Evolutionary conservation across 1,140 invertebrate species (phyloP), one percentile per base, ranked within the genome.

Genomic region (Calephelis virginiensis): DNA sequence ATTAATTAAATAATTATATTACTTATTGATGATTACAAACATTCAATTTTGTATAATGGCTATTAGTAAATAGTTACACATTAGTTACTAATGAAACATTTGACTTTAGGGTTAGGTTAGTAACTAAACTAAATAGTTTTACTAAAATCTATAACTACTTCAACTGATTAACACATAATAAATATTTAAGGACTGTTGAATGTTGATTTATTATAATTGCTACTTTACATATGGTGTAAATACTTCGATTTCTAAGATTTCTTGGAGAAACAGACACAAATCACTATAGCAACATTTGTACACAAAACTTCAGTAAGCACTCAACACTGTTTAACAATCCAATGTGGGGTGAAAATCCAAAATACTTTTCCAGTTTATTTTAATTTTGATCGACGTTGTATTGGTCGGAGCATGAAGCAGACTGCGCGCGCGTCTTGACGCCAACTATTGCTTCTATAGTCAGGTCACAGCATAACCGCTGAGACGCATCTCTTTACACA

Each of bases 321-420:
- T 68, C 40, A 37, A 66, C 62, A 66, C 40, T 45, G 48, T 72
- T 62, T 10, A 13, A 61, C 38, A 43, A 64, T 69, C 56, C 64
- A 59, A 61, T 61, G 60, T 66, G 17, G 59, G 63, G 45, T 50
- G 68, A 71, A 49, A 70, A 64, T 63, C 47, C 56, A 62, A 61
- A 69, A 77, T 75, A 81, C 73, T 85, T 82, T 81, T 72, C 71
- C 64, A 76, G 68, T 80, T 79, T 79, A 75, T 81, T 85, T 81
- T 78, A 77, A 80, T 82, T 82, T 82, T 72, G 68, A 83, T 86
- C 75, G 76, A 84, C 84, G 85, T 84, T 82, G 82, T 83, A 85
- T 85, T 78, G 77, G 80, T 73, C 78, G 77, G 67, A 71, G 85
- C 77, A 80, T 75, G 67, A 68, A 71, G 69, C 69, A 64, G 66